A percentile compares a stretch with the other conserved stretches of the same genome.
Evolutionary conservation across 2,888 invertebrate genomes (phyloP).

Genomic region (Ectobius pallidus): DNA sequence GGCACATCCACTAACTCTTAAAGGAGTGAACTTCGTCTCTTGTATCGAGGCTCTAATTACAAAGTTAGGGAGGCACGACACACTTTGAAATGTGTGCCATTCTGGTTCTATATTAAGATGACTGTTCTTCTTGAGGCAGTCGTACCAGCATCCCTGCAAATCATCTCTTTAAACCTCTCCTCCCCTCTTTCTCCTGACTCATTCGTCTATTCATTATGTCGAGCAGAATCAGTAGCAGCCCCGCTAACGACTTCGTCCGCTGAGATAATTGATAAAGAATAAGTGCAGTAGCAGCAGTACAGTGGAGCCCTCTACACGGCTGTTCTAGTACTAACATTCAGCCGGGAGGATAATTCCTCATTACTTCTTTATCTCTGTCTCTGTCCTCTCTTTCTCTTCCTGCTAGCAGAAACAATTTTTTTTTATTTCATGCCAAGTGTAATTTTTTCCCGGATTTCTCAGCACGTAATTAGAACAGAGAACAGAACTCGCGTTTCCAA

Average conservation of each 20-base stretch:
- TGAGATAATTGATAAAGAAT: constrained; percentile 26
- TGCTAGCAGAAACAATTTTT: not conserved
- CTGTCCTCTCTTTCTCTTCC: too few species aligned
- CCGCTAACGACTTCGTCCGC: constrained; percentile 23
- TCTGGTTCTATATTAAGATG: too few species aligned
- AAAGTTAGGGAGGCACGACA: too few species aligned
- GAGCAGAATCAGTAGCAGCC: constrained; percentile 15
- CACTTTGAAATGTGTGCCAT: too few species aligned
- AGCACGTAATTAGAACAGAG: constrained; percentile 20
- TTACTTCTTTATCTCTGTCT: constrained; percentile 2
- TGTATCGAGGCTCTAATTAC: too few species aligned
- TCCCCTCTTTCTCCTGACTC: constrained; percentile 4
- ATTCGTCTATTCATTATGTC: constrained; percentile 17
- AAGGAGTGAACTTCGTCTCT: too few species aligned
- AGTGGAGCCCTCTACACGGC: constrained; percentile 17
- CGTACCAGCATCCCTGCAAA: not conserved
- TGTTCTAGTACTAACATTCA: constrained; percentile 8
- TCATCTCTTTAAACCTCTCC: not conserved
- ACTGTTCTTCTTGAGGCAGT: too few species aligned
- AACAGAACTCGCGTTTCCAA: constrained; percentile 1
- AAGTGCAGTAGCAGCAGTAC: constrained; percentile 18
- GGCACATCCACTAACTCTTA: too few species aligned
- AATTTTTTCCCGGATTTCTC: constrained; percentile 7
- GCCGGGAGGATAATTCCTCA: constrained; percentile 25
- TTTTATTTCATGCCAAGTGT: not conserved